Evolutionary conservation across 1,140 invertebrate species (phyloP).

Genomic region (Arctopsyche grandis): DNA sequence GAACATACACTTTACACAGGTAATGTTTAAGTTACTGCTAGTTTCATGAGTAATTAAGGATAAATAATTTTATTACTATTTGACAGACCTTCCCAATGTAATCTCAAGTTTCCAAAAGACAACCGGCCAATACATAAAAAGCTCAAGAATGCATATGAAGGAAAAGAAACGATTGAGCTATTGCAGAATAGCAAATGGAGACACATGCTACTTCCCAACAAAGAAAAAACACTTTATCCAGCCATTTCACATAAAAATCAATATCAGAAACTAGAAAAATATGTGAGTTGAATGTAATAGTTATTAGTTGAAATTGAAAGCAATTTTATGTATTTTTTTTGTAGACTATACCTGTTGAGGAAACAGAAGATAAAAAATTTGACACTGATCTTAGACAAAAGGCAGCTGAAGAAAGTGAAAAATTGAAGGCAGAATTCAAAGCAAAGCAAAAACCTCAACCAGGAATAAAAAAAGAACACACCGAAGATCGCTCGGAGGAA

Average conservation of each 20-base stretch:
- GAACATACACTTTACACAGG: slow-evolving; percentile 50
- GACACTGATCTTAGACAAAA: not conserved
- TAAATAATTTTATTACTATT: not conserved
- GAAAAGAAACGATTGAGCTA: slow-evolving; percentile 44
- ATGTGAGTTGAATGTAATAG: slow-evolving; percentile 56
- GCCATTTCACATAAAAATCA: slow-evolving; percentile 60
- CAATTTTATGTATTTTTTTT: slow-evolving; percentile 1
- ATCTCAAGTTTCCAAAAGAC: slow-evolving; percentile 51
- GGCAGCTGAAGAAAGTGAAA: slow-evolving; percentile 45
- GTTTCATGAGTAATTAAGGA: not conserved
- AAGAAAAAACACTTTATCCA: slow-evolving; percentile 60
- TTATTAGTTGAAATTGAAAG: slow-evolving; percentile 8
- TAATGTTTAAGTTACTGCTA: slow-evolving; percentile 30
- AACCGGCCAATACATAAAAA: slow-evolving; percentile 51
- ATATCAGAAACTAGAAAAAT: slow-evolving; percentile 60
- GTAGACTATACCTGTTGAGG: not conserved
- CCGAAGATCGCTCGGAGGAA: not conserved
- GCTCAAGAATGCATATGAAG: slow-evolving; percentile 46
- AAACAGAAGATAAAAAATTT: slow-evolving; percentile 32
- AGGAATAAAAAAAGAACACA: slow-evolving; percentile 2
- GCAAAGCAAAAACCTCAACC: slow-evolving; percentile 42
- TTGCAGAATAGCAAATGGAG: slow-evolving; percentile 50
- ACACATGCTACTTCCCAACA: slow-evolving; percentile 58
- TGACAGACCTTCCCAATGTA: slow-evolving; percentile 49
- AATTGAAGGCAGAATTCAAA: slow-evolving; percentile 44